phyloP scores from a whole-genome alignment of 1,140 invertebrate genomes.

The Leptopilina clavipes region DNA sequence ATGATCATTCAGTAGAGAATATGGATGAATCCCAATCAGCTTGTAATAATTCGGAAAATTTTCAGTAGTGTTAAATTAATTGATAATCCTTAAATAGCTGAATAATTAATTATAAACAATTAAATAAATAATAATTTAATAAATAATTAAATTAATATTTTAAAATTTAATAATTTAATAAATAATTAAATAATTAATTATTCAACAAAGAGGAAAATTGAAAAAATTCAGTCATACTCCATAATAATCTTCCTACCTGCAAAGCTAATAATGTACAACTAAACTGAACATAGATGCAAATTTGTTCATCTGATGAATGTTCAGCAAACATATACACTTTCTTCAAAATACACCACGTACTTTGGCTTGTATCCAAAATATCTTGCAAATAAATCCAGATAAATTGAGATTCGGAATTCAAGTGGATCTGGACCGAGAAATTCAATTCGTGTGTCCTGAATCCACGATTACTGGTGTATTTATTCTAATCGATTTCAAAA shows the following conservation, averaged over 20 bases:
- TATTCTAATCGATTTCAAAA: constrained; percentile 6
- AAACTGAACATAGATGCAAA: constrained; percentile 25
- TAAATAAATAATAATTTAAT: no score
- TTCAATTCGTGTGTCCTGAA: constrained; percentile 56
- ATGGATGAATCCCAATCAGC: neutral
- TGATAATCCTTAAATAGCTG: no score
- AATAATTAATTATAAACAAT: no score
- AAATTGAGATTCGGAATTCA: constrained; percentile 59
- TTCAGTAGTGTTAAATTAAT: no score
- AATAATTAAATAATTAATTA: no score
- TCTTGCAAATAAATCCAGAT: constrained; percentile 64
- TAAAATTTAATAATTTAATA: no score
- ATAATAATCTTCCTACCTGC: neutral
- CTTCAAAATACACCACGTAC: constrained; percentile 40
- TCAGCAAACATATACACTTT: constrained; percentile 37
- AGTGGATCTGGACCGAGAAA: constrained; percentile 64
- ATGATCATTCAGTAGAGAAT: neutral
- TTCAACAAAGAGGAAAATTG: neutral
- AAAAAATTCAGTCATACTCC: neutral
- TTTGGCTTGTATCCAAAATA: constrained; percentile 65
- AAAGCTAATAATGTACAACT: neutral
- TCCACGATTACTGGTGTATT: neutral
- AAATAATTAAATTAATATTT: no score
- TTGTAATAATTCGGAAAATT: no score
- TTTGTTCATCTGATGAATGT: constrained; percentile 33